Conservation (phyloP, 2,888 invertebrate genomes). For the Nemoura dubitans region DNA sequence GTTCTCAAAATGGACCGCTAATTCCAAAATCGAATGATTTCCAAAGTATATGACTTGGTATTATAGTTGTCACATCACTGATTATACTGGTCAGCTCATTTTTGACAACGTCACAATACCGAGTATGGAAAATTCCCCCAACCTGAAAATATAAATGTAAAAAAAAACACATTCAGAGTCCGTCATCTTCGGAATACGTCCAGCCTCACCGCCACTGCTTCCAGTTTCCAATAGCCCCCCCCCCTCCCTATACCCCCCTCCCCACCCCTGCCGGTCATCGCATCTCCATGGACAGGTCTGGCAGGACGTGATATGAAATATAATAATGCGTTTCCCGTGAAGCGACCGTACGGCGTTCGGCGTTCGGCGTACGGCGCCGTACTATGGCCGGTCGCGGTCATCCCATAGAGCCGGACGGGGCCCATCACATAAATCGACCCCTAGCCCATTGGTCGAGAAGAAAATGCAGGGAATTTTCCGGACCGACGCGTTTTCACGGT, state of each 20-base stretch:
- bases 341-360: neutral
- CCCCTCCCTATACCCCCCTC: neutral
- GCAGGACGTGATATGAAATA: neutral
- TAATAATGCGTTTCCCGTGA: neutral
- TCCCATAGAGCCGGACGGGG: neutral
- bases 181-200: too few relatives aligned
- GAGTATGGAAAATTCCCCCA: too few relatives aligned
- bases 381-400: too few relatives aligned
- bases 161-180: too few relatives aligned
- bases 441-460: neutral
- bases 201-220: neutral
- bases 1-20: too few relatives aligned
- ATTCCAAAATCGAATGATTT: too few relatives aligned
- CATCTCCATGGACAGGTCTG: neutral
- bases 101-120: too few relatives aligned
- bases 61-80: too few relatives aligned
- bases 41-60: too few relatives aligned
- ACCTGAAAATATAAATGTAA: too few relatives aligned
- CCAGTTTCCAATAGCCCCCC: neutral
- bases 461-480: neutral
- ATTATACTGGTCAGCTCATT: too few relatives aligned
- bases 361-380: neutral
- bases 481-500: neutral
- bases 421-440: neutral
- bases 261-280: neutral